Conservation (phyloP, 1,140 invertebrate species). For the Neodiprion fabricii region DNA sequence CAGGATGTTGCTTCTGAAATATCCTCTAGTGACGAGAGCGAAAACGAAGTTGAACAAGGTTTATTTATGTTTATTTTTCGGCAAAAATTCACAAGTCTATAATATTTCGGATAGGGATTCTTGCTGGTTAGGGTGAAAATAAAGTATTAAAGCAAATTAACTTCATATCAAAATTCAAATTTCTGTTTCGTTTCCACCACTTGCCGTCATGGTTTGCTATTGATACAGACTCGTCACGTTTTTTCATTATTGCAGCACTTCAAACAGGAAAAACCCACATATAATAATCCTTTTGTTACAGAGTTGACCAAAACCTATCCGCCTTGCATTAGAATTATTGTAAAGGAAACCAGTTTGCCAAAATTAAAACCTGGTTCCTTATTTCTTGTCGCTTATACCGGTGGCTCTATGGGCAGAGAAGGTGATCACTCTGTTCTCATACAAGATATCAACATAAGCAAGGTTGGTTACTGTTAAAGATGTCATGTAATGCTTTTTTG, state of each 20-base stretch:
- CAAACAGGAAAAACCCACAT: no score
- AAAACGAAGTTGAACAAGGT: slow-evolving; percentile 51
- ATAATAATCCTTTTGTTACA: slow-evolving; percentile 50
- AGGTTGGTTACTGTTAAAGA: slow-evolving; percentile 60
- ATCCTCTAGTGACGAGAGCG: slow-evolving; percentile 43
- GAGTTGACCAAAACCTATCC: slow-evolving; percentile 77
- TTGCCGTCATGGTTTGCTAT: no score
- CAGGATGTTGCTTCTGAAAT: slow-evolving; percentile 33
- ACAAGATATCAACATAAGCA: slow-evolving; percentile 81
- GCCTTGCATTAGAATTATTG: slow-evolving; percentile 87
- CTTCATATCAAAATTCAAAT: no score
- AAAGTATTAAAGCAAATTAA: no score
- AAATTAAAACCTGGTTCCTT: slow-evolving; percentile 78
- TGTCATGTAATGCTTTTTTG: slow-evolving; percentile 13
- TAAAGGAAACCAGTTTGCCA: slow-evolving; percentile 74
- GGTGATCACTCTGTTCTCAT: slow-evolving; percentile 76
- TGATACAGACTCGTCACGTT: no score
- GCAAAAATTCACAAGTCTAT: background rate
- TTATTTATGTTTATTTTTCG: slow-evolving; percentile 30
- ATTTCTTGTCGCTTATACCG: slow-evolving; percentile 85
- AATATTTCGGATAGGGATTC: no score
- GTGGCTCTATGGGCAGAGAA: slow-evolving; percentile 85
- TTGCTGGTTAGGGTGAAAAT: no score
- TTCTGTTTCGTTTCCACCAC: no score
- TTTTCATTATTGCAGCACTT: no score